Percentiles rank a stretch among this genome's conserved stretches.
Conservation (phyloP, 2,888 invertebrate species). For the Synergus gifuensis region DNA sequence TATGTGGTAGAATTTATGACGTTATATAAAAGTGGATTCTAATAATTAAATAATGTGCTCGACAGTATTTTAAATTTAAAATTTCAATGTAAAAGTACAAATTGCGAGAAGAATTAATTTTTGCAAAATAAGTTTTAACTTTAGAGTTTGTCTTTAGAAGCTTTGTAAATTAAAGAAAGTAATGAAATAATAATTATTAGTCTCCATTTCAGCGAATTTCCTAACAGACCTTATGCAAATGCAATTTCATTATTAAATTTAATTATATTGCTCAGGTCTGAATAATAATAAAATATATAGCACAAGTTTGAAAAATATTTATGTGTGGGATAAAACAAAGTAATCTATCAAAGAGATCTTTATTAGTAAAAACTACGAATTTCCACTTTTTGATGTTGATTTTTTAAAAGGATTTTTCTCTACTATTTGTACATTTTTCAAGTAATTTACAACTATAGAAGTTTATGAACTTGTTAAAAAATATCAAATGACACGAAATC, state of each 20-base stretch:
- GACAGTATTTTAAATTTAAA: not conserved
- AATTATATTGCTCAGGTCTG: not conserved
- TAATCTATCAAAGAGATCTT: conserved; percentile 5
- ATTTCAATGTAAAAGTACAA: not conserved
- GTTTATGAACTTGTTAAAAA: conserved; percentile 31
- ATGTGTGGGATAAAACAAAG: not conserved
- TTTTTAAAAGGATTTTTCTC: conserved; percentile 30
- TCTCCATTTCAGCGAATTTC: not conserved
- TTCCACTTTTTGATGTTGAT: conserved; percentile 17
- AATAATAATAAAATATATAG: conserved; percentile 18
- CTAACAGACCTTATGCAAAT: conserved; percentile 1
- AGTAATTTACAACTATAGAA: conserved; percentile 30
- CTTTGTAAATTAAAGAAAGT: not conserved
- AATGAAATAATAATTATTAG: not conserved
- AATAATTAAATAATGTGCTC: not conserved
- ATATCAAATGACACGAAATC: not conserved
- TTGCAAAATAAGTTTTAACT: not conserved
- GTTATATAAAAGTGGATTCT: conserved; percentile 27
- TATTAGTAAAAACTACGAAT: not conserved
- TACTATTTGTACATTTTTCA: conserved; percentile 36
- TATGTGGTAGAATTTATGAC: conserved; percentile 36
- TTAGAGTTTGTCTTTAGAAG: not conserved
- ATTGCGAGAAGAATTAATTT: not conserved
- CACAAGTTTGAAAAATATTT: conserved; percentile 27
- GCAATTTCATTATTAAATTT: not conserved